These are phyloP conservation scores for Burhinus oedicnemus DNA, from an alignment of 2,113 vertebrate genomes.

Conservation along the genomic window DNA sequence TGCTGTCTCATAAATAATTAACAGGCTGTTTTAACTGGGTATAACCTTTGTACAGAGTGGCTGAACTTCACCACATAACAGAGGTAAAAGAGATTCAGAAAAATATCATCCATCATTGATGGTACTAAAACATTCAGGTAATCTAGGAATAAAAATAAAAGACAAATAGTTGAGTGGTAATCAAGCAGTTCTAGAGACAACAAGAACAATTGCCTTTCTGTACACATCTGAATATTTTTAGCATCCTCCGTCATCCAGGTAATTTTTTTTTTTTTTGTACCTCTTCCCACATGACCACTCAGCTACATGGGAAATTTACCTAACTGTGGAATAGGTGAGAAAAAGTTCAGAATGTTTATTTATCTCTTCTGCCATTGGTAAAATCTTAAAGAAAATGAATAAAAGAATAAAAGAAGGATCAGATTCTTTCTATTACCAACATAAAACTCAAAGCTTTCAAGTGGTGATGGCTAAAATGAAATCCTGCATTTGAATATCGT, in stretches of 20 bases:
- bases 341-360: neutral
- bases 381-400: neutral
- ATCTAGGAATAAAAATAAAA: neutral
- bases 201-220: neutral
- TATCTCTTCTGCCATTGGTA: neutral
- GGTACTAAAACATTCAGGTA: conserved; percentile 31
- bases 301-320: neutral
- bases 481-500: neutral
- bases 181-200: neutral
- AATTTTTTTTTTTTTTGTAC: neutral
- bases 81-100: conserved; percentile 11
- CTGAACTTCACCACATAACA: conserved; percentile 7
- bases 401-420: neutral
- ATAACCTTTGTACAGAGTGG: conserved; percentile 63
- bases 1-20: conserved; percentile 75
- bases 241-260: neutral
- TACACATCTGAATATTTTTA: neutral
- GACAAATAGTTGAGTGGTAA: neutral
- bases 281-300: neutral
- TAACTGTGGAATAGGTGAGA: neutral
- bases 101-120: conserved; percentile 34
- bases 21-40: conserved; percentile 59
- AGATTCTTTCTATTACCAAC: neutral
- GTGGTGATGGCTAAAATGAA: neutral
- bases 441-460: neutral